These are phyloP conservation scores for Cheirogaleus medius DNA, from an alignment of 2,113 vertebrate genomes.

Conservation along the genomic window DNA sequence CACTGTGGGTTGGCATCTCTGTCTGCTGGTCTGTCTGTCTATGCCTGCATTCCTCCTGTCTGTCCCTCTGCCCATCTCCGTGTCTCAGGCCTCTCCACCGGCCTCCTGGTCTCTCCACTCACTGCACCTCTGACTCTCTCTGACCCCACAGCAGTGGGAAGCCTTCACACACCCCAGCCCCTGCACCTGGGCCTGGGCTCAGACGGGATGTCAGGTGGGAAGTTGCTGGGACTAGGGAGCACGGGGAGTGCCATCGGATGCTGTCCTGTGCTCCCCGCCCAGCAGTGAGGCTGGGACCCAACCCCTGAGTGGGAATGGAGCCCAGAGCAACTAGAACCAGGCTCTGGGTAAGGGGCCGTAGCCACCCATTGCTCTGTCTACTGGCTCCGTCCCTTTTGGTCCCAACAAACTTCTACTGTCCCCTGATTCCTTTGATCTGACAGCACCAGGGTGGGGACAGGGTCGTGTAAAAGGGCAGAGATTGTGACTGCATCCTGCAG, in stretches of 20 bases:
- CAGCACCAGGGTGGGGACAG: neutral
- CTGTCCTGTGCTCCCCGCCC: neutral
- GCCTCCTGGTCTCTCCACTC: neutral
- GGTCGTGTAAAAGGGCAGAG: too few relatives aligned
- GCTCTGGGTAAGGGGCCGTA: neutral
- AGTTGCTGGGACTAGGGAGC: neutral
- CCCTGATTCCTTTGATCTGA: neutral
- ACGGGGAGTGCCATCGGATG: neutral
- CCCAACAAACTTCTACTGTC: neutral
- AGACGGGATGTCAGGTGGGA: neutral
- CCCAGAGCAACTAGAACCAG: neutral
- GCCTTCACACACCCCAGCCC: fast-evolving
- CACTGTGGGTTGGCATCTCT: fast-evolving
- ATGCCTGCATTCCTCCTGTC: neutral
- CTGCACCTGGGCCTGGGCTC: neutral
- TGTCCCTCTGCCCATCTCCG: neutral
- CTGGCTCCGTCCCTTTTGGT: neutral
- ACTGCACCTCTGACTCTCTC: neutral
- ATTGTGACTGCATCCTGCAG: neutral
- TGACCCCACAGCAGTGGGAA: neutral
- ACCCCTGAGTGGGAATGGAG: neutral
- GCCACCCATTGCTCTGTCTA: neutral
- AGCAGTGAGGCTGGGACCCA: neutral
- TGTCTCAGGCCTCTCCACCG: too few relatives aligned
- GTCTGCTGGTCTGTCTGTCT: neutral